Percentiles rank a stretch among this genome's conserved stretches.
These are phyloP conservation scores for Pseudopipra pipra DNA, from an alignment of 2,113 vertebrate genomes.

Conservation along the genomic window DNA sequence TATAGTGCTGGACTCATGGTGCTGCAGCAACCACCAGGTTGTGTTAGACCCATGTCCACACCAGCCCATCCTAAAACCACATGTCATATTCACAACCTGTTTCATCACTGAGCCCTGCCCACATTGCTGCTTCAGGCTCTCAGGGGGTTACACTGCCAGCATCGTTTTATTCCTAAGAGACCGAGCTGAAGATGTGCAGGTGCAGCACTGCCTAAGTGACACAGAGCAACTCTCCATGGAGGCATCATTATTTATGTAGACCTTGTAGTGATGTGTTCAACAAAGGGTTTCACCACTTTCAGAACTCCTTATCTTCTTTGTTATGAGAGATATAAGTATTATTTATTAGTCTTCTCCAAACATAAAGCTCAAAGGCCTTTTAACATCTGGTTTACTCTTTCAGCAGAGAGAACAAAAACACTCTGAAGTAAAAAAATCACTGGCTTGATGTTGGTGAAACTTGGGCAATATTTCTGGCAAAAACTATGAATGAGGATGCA, in stretches of 20 bases:
- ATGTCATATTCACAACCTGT: background rate
- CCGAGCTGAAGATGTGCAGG: background rate
- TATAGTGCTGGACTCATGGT: rapidly evolving
- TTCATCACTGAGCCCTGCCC: background rate
- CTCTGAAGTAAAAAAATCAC: background rate
- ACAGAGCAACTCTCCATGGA: background rate
- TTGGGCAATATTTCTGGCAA: background rate
- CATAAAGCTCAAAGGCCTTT: constrained; percentile 9
- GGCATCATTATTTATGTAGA: background rate
- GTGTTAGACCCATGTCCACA: rapidly evolving
- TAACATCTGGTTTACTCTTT: constrained; percentile 21
- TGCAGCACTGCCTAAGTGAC: background rate
- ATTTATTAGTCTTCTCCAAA: constrained; percentile 26
- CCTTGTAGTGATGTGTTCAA: background rate
- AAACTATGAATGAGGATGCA: background rate
- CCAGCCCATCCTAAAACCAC: background rate
- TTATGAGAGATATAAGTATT: background rate
- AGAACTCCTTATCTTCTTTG: background rate
- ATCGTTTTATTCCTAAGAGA: background rate
- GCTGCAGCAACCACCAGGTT: background rate
- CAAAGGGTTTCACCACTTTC: background rate
- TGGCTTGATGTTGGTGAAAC: background rate
- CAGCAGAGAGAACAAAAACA: background rate
- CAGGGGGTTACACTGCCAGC: background rate
- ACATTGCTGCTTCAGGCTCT: background rate